Evolutionary conservation across 2,113 vertebrate genomes (phyloP), one percentile per base, ranked within the genome.

Genomic region (Spilogale gracilis): DNA sequence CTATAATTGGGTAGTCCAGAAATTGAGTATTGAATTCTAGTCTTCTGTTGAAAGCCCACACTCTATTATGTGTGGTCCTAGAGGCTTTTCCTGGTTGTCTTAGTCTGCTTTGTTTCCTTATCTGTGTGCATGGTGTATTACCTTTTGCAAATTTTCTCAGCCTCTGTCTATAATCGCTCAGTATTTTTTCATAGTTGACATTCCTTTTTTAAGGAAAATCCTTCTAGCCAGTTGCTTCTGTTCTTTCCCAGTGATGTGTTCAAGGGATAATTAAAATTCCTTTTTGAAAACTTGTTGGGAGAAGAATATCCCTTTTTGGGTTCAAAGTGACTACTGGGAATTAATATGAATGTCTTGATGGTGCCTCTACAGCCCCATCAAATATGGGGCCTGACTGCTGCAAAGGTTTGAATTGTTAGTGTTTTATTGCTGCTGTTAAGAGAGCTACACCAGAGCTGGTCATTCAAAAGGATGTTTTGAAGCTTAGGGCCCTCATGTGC

Each of bases 361-460:
- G 0, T 1, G 4, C 14, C 45, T 43, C 13, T 91, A n/a, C 16
- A 81, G 17, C 12, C 25, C 2, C 2, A 14, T 9, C n/a, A 32
- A 25, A 56, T 13, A 9, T 13, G 3, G 56, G 5, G 27, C 48
- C 32, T 25, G 16, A 2, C 25, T 63, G 60, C 18, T 76, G 43
- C 56, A 56, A 16, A 61, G 17, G 16, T n/a, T 32, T 76, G 54
- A 32, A 38, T 74, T n/a, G 30, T n/a, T 21, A 30, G 58, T 32
- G 38, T 76, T 60, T 89, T 60, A 11, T 18, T 76, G 18, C 71
- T 76, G 71, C 60, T 82, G 12, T 67, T 25, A 90, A 50, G 20
- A 78, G 20, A 89, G 27, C 8, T 48, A 56, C 20, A 50, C 60
- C 9, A 30, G 32, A 69, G n/a, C n/a, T 14, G 63, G 16, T 45